Evolutionary conservation across 2,888 invertebrate genomes (phyloP).

Genomic region (Platynereis dumerilii): DNA sequence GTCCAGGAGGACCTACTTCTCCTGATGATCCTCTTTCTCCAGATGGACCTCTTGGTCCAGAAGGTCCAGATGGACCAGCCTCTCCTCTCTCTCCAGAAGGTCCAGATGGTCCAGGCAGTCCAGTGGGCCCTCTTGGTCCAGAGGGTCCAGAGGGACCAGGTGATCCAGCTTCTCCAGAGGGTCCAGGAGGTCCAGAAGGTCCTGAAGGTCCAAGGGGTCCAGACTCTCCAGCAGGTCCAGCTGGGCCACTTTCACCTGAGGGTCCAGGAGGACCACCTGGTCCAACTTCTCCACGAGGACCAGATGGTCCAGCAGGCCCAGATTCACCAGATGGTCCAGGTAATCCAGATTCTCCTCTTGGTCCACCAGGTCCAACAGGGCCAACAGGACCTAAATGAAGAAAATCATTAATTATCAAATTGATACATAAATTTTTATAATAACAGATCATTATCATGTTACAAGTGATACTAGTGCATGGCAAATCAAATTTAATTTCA

Average conservation of each 20-base stretch:
- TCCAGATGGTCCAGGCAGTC: slow-evolving; percentile 28
- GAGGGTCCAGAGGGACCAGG: slow-evolving; percentile 62
- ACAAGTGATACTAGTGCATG: not conserved
- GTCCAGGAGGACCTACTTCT: slow-evolving; percentile 19
- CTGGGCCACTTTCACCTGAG: not conserved
- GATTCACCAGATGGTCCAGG: slow-evolving; percentile 29
- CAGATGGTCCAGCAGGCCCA: slow-evolving; percentile 24
- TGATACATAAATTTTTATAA: not conserved
- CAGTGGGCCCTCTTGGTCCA: slow-evolving; percentile 69
- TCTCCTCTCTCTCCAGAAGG: slow-evolving; percentile 17
- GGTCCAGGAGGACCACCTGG: slow-evolving; percentile 25
- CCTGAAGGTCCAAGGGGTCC: slow-evolving; percentile 14
- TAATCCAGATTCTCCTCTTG: slow-evolving; percentile 30
- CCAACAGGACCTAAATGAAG: slow-evolving; percentile 23
- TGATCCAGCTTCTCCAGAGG: slow-evolving; percentile 23
- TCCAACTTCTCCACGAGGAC: slow-evolving; percentile 28
- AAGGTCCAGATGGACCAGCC: slow-evolving; percentile 18
- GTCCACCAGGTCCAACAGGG: slow-evolving; percentile 29
- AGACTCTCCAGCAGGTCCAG: slow-evolving; percentile 7
- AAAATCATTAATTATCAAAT: not conserved
- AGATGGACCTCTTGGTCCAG: slow-evolving; percentile 11
- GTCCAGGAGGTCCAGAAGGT: slow-evolving; percentile 15
- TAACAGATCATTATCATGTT: not conserved
- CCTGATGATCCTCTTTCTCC: slow-evolving; percentile 15
- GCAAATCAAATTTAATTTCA: not conserved